Conservation (phyloP, 2,113 vertebrate genomes). For the Artemisiospiza belli region DNA sequence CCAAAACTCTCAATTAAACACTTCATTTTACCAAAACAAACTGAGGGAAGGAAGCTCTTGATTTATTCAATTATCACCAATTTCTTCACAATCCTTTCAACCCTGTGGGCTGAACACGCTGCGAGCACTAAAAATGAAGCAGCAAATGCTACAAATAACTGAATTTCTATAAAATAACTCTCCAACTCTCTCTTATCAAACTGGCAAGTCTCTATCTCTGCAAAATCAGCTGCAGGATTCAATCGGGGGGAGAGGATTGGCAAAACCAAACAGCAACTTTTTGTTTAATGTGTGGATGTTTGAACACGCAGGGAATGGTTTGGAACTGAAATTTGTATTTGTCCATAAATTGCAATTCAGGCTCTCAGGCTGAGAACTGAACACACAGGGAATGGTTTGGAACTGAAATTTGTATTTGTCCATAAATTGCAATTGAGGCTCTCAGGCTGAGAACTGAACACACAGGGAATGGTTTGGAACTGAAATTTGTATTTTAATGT, state of each 20-base stretch:
- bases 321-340: neutral
- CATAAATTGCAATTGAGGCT: no score
- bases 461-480: no score
- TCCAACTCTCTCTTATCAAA: neutral
- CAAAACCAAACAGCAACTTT: neutral
- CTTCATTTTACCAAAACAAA: neutral
- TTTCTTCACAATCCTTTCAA: neutral
- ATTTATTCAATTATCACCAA: neutral
- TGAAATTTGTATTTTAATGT: no score
- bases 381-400: no score
- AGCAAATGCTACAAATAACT: neutral
- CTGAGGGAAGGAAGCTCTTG: neutral
- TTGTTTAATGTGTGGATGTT: neutral
- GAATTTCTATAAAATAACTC: neutral
- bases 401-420: no score
- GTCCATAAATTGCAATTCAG: neutral
- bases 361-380: no score
- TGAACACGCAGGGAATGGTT: neutral
- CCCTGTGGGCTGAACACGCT: neutral
- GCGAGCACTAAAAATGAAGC: neutral
- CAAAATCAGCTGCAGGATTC: neutral
- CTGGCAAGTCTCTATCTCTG: neutral
- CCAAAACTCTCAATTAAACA: neutral
- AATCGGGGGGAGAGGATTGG: neutral
- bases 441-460: no score